Evolutionary conservation across 2,113 vertebrate species (phyloP).

Genomic region (Panurus biarmicus): DNA sequence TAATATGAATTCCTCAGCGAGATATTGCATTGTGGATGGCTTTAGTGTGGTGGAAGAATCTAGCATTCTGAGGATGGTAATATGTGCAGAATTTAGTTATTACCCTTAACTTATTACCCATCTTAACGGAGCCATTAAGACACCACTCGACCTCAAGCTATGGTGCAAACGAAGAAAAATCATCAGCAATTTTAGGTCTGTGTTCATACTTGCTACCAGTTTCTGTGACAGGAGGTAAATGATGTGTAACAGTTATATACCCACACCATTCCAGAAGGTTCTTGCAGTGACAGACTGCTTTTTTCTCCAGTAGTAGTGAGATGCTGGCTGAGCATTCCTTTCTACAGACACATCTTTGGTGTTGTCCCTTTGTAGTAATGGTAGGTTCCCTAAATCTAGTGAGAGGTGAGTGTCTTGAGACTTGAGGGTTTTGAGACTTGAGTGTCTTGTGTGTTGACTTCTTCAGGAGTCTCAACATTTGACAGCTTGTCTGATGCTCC

Average conservation of each 20-base stretch:
- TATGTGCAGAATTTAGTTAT: neutral
- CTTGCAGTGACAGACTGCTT: neutral
- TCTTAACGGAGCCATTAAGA: neutral
- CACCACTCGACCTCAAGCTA: neutral
- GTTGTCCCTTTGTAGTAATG: neutral
- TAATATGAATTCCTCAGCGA: neutral
- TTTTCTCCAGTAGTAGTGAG: neutral
- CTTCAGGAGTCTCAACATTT: neutral
- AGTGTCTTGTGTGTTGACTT: neutral
- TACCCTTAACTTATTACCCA: neutral
- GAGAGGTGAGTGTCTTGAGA: neutral
- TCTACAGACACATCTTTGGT: neutral
- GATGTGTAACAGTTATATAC: neutral
- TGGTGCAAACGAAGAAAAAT: neutral
- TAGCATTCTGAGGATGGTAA: rapidly evolving
- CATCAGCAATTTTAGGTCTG: neutral
- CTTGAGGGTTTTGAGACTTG: too few relatives aligned
- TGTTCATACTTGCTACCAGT: neutral
- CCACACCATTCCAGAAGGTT: neutral
- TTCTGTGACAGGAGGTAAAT: neutral
- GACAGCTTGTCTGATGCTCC: neutral
- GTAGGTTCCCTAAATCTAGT: neutral
- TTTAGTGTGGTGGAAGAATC: neutral
- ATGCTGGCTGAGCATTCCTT: neutral
- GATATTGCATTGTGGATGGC: neutral